These are phyloP conservation scores for Pocillopora verrucosa DNA, from an alignment of 64 coral and sea anemone genomes.

Conservation along the genomic window DNA sequence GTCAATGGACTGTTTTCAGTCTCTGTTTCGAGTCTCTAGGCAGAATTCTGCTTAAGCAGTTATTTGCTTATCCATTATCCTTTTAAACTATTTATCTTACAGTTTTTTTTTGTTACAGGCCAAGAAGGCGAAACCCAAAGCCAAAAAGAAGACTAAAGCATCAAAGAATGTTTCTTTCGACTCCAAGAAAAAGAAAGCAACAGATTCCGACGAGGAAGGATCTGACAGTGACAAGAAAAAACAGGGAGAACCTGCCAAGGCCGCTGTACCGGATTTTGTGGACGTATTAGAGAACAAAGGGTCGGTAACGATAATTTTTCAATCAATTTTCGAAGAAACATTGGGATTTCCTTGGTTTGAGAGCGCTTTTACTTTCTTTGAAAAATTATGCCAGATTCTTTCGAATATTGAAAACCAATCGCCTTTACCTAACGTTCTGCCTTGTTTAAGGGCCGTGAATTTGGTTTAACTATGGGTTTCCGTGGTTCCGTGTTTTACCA, in stretches of 20 bases:
- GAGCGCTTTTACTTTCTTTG: too few species aligned
- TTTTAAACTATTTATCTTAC: neutral
- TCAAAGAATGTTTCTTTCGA: conserved; percentile 47
- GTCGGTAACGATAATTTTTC: neutral
- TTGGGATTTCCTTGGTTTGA: too few species aligned
- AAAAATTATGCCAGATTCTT: too few species aligned
- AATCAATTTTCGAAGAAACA: neutral
- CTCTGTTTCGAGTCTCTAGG: too few species aligned
- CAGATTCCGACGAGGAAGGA: conserved; percentile 48
- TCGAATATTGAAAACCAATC: too few species aligned
- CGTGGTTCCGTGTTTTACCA: too few species aligned
- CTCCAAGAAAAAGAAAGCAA: conserved; percentile 62
- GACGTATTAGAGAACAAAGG: conserved; percentile 95
- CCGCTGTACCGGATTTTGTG: conserved; percentile 73
- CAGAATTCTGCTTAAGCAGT: neutral
- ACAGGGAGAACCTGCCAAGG: conserved; percentile 37
- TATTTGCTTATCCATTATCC: neutral
- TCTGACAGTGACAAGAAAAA: conserved; percentile 40
- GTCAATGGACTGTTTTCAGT: too few species aligned
- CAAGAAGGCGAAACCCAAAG: conserved; percentile 48
- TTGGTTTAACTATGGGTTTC: too few species aligned
- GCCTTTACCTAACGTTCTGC: too few species aligned
- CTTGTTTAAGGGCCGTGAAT: too few species aligned
- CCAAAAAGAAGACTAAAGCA: conserved; percentile 54
- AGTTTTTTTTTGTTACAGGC: neutral